These are phyloP conservation scores for Anagrus nilaparvatae DNA, from an alignment of 1,140 invertebrate genomes.

Conservation along the genomic window DNA sequence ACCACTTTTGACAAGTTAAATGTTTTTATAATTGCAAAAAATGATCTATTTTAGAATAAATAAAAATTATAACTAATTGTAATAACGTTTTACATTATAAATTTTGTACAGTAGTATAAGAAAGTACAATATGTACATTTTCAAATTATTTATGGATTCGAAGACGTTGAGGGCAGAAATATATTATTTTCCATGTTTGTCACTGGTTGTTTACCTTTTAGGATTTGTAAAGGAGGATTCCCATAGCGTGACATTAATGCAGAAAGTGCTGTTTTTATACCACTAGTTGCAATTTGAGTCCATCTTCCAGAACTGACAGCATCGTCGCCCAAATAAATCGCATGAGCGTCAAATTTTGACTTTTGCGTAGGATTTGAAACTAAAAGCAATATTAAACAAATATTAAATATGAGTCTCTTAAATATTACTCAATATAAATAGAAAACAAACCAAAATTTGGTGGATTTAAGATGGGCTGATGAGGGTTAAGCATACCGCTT, in stretches of 20 bases:
- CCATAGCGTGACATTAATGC: slow-evolving; percentile 46
- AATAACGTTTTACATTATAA: too few species aligned
- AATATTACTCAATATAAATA: slow-evolving; percentile 8
- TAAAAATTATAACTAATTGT: too few species aligned
- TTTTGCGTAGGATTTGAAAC: slow-evolving; percentile 25
- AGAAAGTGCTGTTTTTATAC: slow-evolving; percentile 44
- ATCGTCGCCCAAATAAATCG: slow-evolving; percentile 43
- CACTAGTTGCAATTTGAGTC: slow-evolving; percentile 42
- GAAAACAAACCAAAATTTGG: slow-evolving; percentile 32
- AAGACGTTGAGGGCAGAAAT: slow-evolving; percentile 31
- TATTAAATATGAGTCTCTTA: slow-evolving; percentile 9
- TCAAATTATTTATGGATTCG: too few species aligned
- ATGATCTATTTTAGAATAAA: too few species aligned
- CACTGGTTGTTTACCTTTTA: slow-evolving; percentile 35
- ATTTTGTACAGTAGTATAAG: too few species aligned
- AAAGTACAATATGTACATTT: too few species aligned
- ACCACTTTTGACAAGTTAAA: too few species aligned
- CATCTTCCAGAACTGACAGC: slow-evolving; percentile 39
- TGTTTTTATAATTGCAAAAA: too few species aligned
- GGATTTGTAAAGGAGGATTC: slow-evolving; percentile 27
- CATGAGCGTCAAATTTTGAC: slow-evolving; percentile 40
- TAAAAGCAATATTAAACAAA: too few species aligned
- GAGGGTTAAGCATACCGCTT: slow-evolving; percentile 38
- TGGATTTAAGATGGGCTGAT: slow-evolving; percentile 39
- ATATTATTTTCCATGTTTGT: slow-evolving; percentile 27